These are phyloP conservation scores for Delichon dasypus DNA, from an alignment of 2,797 vertebrate genomes.

Conservation along the genomic window DNA sequence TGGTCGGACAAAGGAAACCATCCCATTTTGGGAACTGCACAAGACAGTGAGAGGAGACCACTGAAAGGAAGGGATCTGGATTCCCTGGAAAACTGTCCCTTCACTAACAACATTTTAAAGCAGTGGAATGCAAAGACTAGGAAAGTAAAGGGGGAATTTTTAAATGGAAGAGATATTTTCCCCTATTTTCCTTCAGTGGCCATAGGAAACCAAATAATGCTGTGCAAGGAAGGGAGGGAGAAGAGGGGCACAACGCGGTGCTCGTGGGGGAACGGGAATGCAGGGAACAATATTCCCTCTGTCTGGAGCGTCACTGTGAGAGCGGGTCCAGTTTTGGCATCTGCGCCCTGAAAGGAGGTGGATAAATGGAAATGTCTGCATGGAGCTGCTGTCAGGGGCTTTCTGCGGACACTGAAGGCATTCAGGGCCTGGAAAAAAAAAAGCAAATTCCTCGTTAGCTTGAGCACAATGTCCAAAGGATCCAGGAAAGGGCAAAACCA, in stretches of 20 bases:
- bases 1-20: neutral
- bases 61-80: neutral
- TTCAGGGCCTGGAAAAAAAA: neutral
- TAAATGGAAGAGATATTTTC: fast-evolving
- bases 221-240: neutral
- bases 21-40: neutral
- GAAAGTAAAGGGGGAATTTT: neutral
- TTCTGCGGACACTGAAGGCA: neutral
- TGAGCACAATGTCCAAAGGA: neutral
- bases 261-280: neutral
- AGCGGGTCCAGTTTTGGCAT: neutral
- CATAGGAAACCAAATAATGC: neutral
- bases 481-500: constrained; percentile 28
- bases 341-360: neutral
- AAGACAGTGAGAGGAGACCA: neutral
- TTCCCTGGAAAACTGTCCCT: neutral
- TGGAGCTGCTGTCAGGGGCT: neutral
- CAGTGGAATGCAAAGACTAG: neutral
- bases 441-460: neutral
- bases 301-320: neutral
- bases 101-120: neutral
- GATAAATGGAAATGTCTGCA: constrained; percentile 5
- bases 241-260: neutral
- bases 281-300: neutral
- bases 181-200: neutral